These are phyloP conservation scores for Tuberolachnus salignus DNA, from an alignment of 2,888 invertebrate genomes.

Conservation along the genomic window DNA sequence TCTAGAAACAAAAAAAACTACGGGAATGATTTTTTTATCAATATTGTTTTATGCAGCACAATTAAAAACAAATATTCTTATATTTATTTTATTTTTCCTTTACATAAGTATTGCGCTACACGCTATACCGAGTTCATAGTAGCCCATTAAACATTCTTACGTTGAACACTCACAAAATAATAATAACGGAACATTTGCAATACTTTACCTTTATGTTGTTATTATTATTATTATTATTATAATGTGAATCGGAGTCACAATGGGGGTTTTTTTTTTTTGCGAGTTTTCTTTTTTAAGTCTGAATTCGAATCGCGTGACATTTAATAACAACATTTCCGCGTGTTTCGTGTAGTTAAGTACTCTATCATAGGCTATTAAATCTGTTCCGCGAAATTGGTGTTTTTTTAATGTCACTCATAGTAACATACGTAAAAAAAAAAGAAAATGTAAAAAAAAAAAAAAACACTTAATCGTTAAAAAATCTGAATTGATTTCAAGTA, in stretches of 20 bases:
- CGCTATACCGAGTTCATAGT: slow-evolving; percentile 16
- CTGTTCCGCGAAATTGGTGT: slow-evolving; percentile 32
- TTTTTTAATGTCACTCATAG: slow-evolving; percentile 32
- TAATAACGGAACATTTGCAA: slow-evolving; percentile 33
- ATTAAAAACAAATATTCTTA: slow-evolving; percentile 33
- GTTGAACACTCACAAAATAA: slow-evolving; percentile 41
- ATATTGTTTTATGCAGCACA: slow-evolving; percentile 25
- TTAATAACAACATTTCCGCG: slow-evolving; percentile 25
- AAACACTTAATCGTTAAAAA: slow-evolving; percentile 28
- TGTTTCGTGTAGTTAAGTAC: slow-evolving; percentile 45
- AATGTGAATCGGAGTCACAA: slow-evolving; percentile 22
- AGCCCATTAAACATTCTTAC: slow-evolving; percentile 24
- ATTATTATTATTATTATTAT: slow-evolving; percentile 37
- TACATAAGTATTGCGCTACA: slow-evolving; percentile 32
- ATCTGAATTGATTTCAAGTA: slow-evolving; percentile 41
- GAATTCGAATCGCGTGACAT: slow-evolving; percentile 49
- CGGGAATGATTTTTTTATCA: slow-evolving; percentile 3
- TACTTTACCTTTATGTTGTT: slow-evolving; percentile 20
- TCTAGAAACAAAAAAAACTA: background rate
- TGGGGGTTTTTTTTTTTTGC: slow-evolving; percentile 15
- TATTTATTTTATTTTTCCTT: slow-evolving; percentile 3
- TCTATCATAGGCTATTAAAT: slow-evolving; percentile 39
- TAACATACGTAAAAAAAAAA: slow-evolving; percentile 22
- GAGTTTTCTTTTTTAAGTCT: slow-evolving; percentile 37
- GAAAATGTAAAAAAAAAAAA: slow-evolving; percentile 22